phyloP scores from a whole-genome alignment of 64 coral and sea anemone species.

The Porites australiensis region DNA sequence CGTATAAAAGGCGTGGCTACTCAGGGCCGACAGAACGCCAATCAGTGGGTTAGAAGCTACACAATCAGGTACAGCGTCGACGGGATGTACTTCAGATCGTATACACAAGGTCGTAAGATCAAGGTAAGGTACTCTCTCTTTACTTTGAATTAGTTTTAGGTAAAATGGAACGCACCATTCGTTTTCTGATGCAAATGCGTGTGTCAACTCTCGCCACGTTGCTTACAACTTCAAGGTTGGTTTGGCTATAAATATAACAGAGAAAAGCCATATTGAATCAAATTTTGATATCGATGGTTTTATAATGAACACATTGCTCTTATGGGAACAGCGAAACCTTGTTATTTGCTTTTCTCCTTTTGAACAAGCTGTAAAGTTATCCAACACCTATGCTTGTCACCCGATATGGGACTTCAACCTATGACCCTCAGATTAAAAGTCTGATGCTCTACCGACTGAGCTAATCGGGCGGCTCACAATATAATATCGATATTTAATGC shows the following conservation, averaged over 20 bases:
- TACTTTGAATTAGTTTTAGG: neutral
- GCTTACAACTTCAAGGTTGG: too few relatives aligned
- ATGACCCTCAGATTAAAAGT: neutral
- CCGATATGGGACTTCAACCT: neutral
- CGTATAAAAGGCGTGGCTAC: constrained; percentile 84
- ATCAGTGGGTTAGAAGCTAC: constrained; percentile 87
- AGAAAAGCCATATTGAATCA: too few relatives aligned
- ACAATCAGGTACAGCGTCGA: constrained; percentile 54
- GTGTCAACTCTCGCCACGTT: too few relatives aligned
- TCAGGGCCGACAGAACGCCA: constrained; percentile 81
- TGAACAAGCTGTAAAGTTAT: too few relatives aligned
- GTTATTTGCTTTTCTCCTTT: too few relatives aligned
- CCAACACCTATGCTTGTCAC: neutral
- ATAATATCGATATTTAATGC: too few relatives aligned
- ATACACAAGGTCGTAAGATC: constrained; percentile 53
- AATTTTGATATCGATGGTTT: too few relatives aligned
- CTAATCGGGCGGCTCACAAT: neutral
- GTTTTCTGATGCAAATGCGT: neutral
- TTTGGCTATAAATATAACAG: too few relatives aligned
- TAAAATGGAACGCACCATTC: neutral
- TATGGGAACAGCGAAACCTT: too few relatives aligned
- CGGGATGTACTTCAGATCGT: constrained; percentile 71
- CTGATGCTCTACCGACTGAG: neutral
- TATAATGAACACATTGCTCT: too few relatives aligned
- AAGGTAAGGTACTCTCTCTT: constrained; percentile 35